Evolutionary conservation across 2,797 vertebrate genomes (phyloP).

Genomic region (Epinephelus coioides): DNA sequence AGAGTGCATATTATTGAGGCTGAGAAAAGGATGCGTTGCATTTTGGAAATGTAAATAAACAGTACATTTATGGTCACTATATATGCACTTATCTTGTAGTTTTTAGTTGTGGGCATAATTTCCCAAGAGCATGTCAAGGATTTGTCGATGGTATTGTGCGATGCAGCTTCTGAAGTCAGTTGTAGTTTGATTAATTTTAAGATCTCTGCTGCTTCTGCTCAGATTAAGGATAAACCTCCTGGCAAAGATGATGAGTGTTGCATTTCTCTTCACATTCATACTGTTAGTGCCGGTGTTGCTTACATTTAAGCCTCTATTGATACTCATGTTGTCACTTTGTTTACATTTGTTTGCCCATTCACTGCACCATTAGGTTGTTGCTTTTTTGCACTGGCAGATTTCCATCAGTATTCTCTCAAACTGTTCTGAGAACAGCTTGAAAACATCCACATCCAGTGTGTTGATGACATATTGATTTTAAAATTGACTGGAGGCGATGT

Average conservation of each 20-base stretch:
- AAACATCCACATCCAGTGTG: not conserved
- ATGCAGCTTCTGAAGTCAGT: not conserved
- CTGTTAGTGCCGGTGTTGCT: not conserved
- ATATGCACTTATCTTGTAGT: not conserved
- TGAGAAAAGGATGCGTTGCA: not conserved
- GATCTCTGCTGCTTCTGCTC: not conserved
- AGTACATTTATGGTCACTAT: not conserved
- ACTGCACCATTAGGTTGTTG: too few relatives aligned
- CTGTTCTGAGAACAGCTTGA: not conserved
- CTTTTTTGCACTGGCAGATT: not conserved
- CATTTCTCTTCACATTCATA: not conserved
- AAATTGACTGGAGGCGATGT: not conserved
- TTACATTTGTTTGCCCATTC: not conserved
- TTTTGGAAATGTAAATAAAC: not conserved
- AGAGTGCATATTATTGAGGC: not conserved
- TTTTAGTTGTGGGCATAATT: not conserved
- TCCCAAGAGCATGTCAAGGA: not conserved
- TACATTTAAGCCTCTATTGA: not conserved
- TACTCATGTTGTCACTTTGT: not conserved
- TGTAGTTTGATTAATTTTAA: not conserved
- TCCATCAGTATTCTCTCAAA: not conserved
- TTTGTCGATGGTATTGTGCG: not conserved
- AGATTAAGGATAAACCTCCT: not conserved
- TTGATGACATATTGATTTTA: not conserved
- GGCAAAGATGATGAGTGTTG: not conserved